These are phyloP conservation scores for Crypturellus tataupa DNA, from an alignment of 2,797 vertebrate species.

Conservation along the genomic window DNA sequence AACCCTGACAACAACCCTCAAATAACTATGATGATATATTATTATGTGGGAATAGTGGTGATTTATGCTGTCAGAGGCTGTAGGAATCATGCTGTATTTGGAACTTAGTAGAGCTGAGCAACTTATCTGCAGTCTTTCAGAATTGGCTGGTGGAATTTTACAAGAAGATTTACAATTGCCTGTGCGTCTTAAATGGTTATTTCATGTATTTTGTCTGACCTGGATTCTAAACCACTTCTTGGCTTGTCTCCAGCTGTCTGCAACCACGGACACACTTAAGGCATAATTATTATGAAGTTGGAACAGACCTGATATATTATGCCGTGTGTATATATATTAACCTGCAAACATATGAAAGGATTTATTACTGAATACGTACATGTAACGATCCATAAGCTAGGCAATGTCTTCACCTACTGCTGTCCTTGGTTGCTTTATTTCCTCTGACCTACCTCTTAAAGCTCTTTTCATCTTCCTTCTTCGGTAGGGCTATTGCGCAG, in stretches of 20 bases:
- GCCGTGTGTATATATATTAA: neutral
- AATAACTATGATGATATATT: neutral
- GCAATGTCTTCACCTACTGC: neutral
- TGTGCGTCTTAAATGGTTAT: neutral
- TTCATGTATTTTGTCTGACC: neutral
- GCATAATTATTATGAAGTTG: neutral
- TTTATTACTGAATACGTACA: neutral
- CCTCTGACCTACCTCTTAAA: neutral
- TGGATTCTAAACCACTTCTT: neutral
- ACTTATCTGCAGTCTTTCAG: neutral
- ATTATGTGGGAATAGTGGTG: neutral
- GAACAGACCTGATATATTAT: neutral
- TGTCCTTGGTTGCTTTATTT: neutral
- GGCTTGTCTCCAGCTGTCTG: neutral
- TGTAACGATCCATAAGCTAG: neutral
- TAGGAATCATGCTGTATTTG: neutral
- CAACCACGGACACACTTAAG: neutral
- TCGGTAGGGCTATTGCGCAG: neutral
- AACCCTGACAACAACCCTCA: rapidly evolving
- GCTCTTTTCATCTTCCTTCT: neutral
- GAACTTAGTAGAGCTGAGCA: neutral
- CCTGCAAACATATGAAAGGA: neutral
- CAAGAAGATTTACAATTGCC: neutral
- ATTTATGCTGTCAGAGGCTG: neutral
- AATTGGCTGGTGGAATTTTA: neutral